Conservation (phyloP, 1,140 invertebrate species). For the Nilaparvata lugens region DNA sequence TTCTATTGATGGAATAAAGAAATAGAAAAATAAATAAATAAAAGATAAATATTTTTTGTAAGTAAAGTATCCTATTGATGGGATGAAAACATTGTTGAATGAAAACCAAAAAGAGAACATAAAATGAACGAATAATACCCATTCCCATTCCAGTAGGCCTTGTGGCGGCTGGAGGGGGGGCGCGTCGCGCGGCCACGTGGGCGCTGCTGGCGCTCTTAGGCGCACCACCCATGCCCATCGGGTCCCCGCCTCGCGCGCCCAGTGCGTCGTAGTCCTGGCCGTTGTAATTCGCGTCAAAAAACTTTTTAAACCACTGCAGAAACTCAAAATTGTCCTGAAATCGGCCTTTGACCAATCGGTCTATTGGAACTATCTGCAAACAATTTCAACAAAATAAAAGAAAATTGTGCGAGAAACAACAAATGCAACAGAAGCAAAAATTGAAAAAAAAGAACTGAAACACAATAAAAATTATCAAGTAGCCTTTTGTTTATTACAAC, state of each 20-base stretch:
- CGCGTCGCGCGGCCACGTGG: constrained; percentile 25
- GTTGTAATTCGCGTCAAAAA: constrained; percentile 96
- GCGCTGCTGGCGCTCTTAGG: not conserved
- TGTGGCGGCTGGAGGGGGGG: constrained; percentile 19
- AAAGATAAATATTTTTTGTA: too few species aligned
- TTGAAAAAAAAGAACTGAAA: constrained; percentile 42
- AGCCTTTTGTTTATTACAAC: too few species aligned
- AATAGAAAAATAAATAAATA: too few species aligned
- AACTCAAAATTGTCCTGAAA: constrained; percentile 99
- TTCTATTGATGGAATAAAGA: too few species aligned
- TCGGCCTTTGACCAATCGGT: constrained; percentile 84
- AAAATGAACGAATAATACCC: too few species aligned
- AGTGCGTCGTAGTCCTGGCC: constrained; percentile 87
- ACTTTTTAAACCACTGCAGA: constrained; percentile 99
- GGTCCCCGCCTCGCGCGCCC: constrained; percentile 70
- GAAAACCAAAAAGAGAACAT: too few species aligned
- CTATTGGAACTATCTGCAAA: constrained; percentile 74
- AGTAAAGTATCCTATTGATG: too few species aligned
- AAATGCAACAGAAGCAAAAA: constrained; percentile 23
- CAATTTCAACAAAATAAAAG: constrained; percentile 36
- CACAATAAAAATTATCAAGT: constrained; percentile 32
- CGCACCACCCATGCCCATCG: constrained; percentile 56
- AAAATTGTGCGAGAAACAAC: constrained; percentile 24
- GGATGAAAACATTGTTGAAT: too few species aligned
- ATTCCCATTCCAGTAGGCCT: constrained; percentile 14